Evolutionary conservation across 2,888 invertebrate species (phyloP).

Genomic region (Strigamia maritima): DNA sequence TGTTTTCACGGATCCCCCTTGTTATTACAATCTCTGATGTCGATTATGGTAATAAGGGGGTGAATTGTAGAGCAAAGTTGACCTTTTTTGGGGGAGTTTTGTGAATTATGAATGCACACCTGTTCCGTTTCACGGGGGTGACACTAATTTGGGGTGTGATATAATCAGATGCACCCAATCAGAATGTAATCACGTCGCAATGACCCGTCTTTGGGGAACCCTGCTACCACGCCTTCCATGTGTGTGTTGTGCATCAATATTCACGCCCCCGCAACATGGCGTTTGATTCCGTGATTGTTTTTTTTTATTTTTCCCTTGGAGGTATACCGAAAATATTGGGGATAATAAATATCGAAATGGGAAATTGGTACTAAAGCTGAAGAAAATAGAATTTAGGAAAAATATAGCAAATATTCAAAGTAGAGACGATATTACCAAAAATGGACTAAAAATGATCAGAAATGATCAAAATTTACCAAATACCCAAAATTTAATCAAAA

Average conservation of each 20-base stretch:
- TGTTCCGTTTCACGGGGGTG: background rate
- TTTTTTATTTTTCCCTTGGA: background rate
- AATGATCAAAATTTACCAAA: no score
- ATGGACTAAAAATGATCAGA: no score
- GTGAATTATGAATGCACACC: background rate
- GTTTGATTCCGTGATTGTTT: background rate
- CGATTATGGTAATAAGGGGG: constrained; percentile 2
- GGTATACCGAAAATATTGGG: no score
- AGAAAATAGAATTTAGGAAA: no score
- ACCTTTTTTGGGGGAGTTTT: background rate
- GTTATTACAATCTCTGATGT: background rate
- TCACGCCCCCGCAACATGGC: background rate
- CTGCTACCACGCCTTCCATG: background rate
- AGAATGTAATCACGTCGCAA: background rate
- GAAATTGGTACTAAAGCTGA: no score
- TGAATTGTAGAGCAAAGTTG: background rate
- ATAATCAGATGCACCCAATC: constrained; percentile 21
- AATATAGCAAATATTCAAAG: no score
- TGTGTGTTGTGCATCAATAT: background rate
- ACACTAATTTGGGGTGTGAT: constrained; percentile 2
- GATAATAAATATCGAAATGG: no score
- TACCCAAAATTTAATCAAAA: no score
- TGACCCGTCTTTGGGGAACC: background rate
- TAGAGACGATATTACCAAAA: no score
- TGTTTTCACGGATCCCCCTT: background rate